phyloP scores from a whole-genome alignment of 2,888 invertebrate genomes.

The Cacoxenus indagator region DNA sequence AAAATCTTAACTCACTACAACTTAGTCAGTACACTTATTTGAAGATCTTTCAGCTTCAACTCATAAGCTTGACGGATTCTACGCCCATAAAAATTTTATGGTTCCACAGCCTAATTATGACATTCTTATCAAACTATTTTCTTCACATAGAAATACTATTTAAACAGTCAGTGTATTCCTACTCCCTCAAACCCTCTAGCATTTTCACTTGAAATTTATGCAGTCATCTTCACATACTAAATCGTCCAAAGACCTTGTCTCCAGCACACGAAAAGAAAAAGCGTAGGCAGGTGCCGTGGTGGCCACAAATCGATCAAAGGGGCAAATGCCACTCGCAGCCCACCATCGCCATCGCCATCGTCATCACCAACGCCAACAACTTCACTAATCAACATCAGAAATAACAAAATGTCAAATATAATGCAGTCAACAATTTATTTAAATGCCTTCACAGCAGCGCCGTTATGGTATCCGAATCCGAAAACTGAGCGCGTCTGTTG shows the following conservation, averaged over 20 bases:
- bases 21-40: no score
- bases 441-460: conserved; percentile 42
- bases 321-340: neutral
- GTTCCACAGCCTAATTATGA: no score
- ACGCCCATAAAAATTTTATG: no score
- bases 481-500: no score
- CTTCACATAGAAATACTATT: no score
- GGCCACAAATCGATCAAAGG: conserved; percentile 10
- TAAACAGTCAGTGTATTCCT: no score
- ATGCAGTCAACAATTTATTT: conserved; percentile 65
- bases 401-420: conserved; percentile 65
- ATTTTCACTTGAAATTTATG: conserved; percentile 10
- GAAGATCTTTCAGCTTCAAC: no score
- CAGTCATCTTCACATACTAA: neutral
- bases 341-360: neutral
- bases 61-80: no score
- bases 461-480: conserved; percentile 56
- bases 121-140: no score
- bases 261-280: neutral
- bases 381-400: conserved; percentile 59
- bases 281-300: neutral
- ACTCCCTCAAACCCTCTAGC: no score
- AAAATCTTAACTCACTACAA: no score
- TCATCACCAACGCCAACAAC: conserved; percentile 22
- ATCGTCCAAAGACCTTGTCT: neutral